These are phyloP conservation scores for Tetragonula carbonaria DNA, from an alignment of 2,888 invertebrate species.

Conservation along the genomic window DNA sequence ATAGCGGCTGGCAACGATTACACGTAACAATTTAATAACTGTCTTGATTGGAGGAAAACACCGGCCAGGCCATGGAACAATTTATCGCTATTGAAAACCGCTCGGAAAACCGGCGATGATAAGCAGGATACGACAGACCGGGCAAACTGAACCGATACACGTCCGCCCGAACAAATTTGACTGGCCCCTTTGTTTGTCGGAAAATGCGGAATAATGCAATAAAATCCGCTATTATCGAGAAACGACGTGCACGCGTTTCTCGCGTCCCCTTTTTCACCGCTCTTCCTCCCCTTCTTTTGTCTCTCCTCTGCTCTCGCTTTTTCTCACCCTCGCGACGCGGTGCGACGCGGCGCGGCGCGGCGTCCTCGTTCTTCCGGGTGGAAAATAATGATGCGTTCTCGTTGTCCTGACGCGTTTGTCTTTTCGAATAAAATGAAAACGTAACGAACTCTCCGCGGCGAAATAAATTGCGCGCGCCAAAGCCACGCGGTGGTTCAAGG, in stretches of 20 bases:
- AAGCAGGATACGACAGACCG: conserved; percentile 35
- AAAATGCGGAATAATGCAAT: conserved; percentile 47
- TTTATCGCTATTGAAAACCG: conserved; percentile 53
- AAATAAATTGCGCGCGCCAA: conserved; percentile 17
- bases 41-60: conserved; percentile 41
- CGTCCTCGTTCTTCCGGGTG: neutral
- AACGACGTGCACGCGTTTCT: conserved; percentile 28
- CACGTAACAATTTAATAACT: conserved; percentile 48
- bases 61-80: conserved; percentile 14
- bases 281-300: neutral
- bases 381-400: conserved; percentile 29
- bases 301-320: neutral
- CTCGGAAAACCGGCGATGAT: conserved; percentile 34
- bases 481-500: neutral
- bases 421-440: conserved; percentile 30
- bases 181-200: conserved; percentile 48
- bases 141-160: conserved; percentile 29
- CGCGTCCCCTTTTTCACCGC: neutral
- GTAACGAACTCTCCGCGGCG: conserved; percentile 1
- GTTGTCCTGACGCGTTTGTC: conserved; percentile 4
- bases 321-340: neutral
- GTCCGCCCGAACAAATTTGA: conserved; percentile 46
- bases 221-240: conserved; percentile 37
- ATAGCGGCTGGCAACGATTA: conserved; percentile 7
- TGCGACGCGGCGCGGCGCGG: neutral